Percentiles rank a stretch among this genome's conserved stretches.
These are phyloP conservation scores for Ceratina australensis DNA, from an alignment of 1,140 invertebrate genomes.

Conservation along the genomic window DNA sequence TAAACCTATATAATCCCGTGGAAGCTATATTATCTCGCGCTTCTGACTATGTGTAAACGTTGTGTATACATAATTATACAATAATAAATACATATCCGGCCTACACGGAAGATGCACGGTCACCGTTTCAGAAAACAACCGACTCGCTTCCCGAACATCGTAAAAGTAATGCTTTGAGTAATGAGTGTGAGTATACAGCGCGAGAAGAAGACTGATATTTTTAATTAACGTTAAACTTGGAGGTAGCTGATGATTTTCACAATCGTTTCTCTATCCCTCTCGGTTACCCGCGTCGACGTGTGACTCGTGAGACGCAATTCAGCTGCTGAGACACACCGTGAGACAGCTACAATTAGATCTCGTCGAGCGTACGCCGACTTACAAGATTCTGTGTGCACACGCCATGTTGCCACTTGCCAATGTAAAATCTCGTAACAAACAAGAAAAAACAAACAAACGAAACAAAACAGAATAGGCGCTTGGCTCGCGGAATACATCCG, in stretches of 20 bases:
- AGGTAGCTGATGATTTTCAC: conserved; percentile 77
- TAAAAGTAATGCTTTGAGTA: conserved; percentile 62
- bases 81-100: conserved; percentile 55
- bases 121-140: not conserved
- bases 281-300: not conserved
- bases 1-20: conserved; percentile 69
- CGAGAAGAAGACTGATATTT: conserved; percentile 66
- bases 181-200: conserved; percentile 58
- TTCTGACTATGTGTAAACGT: conserved; percentile 62
- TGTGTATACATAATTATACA: conserved; percentile 62
- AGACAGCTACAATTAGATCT: not conserved
- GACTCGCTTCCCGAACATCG: conserved; percentile 32
- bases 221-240: conserved; percentile 63
- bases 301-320: not conserved
- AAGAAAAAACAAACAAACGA: conserved; percentile 75
- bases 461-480: conserved; percentile 65
- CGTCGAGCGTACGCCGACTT: not conserved
- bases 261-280: conserved; percentile 50
- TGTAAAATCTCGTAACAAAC: conserved; percentile 75
- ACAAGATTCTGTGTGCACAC: conserved; percentile 27
- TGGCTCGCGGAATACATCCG: conserved; percentile 9
- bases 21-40: conserved; percentile 66
- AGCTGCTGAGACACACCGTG: not conserved
- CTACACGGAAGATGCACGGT: conserved; percentile 34
- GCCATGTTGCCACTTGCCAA: conserved; percentile 48